A percentile compares a stretch with the other conserved stretches of the same genome.
These are phyloP conservation scores for Deroplatys truncata DNA, from an alignment of 2,888 invertebrate species.

Conservation along the genomic window DNA sequence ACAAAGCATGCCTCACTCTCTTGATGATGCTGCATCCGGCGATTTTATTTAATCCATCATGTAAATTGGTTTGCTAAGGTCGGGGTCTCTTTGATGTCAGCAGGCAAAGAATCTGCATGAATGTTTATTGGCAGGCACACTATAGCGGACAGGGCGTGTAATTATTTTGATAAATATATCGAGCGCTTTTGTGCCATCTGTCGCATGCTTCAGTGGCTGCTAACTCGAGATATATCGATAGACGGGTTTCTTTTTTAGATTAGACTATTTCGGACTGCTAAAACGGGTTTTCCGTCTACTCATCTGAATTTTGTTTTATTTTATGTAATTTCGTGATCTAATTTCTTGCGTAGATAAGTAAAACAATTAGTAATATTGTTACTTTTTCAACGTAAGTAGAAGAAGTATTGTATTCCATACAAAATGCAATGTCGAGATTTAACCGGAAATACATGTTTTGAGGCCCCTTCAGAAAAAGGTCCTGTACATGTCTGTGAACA, in stretches of 20 bases:
- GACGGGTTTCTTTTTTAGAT: background rate
- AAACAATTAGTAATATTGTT: too few species aligned
- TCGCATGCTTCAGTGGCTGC: background rate
- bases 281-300: background rate
- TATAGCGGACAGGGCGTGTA: background rate
- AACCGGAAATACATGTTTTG: too few species aligned
- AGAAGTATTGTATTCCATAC: too few species aligned
- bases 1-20: background rate
- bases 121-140: background rate
- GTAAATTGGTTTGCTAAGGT: background rate
- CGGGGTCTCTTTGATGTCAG: background rate
- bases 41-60: background rate
- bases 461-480: too few species aligned
- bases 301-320: too few species aligned
- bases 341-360: too few species aligned
- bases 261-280: background rate
- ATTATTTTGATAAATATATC: background rate
- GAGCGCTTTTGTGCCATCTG: background rate
- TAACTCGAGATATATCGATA: background rate
- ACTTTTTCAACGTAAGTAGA: too few species aligned
- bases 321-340: too few species aligned
- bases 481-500: too few species aligned
- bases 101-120: background rate
- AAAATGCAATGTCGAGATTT: too few species aligned
- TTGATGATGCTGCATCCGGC: background rate